A percentile compares a stretch with the other conserved stretches of the same genome.
Evolutionary conservation across 2,888 invertebrate genomes (phyloP).

Genomic region (Crepidodera aurea): DNA sequence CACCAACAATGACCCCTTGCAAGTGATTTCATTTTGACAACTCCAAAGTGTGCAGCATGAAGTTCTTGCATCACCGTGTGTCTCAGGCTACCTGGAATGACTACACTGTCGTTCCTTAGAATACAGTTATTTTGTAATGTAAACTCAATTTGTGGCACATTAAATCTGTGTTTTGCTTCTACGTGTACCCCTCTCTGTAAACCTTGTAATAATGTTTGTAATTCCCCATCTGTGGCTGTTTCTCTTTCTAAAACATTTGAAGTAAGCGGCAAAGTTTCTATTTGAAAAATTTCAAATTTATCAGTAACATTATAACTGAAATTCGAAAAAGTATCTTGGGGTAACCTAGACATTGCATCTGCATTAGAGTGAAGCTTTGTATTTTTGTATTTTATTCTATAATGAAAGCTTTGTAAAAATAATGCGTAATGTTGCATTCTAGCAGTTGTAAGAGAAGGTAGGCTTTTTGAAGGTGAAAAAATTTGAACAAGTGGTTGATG

Average conservation of each 20-base stretch:
- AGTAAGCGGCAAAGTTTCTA: conserved; percentile 22
- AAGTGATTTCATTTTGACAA: conserved; percentile 10
- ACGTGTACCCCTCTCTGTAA: background rate
- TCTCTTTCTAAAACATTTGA: background rate
- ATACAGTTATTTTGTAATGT: conserved; percentile 21
- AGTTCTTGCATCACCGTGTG: conserved; percentile 22
- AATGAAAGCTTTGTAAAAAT: conserved; percentile 22
- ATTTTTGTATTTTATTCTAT: conserved; percentile 3
- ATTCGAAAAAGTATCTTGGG: background rate
- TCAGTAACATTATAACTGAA: conserved; percentile 11
- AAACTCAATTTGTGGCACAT: conserved; percentile 19
- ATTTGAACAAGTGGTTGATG: conserved; percentile 22
- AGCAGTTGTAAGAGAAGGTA: too few species aligned
- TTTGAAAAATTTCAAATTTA: conserved; percentile 22
- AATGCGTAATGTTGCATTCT: conserved; percentile 23
- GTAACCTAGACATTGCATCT: conserved; percentile 26
- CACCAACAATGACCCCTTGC: conserved; percentile 17
- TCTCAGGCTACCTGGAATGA: conserved; percentile 10
- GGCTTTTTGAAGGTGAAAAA: conserved; percentile 8
- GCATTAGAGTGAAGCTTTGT: conserved; percentile 8
- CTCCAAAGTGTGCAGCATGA: conserved; percentile 25
- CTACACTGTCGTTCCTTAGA: conserved; percentile 9
- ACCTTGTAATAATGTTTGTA: too few species aligned
- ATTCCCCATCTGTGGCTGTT: too few species aligned
- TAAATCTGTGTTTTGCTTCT: background rate